Evolutionary conservation across 2,797 vertebrate genomes (phyloP).

Genomic region (Silurus aristotelis): DNA sequence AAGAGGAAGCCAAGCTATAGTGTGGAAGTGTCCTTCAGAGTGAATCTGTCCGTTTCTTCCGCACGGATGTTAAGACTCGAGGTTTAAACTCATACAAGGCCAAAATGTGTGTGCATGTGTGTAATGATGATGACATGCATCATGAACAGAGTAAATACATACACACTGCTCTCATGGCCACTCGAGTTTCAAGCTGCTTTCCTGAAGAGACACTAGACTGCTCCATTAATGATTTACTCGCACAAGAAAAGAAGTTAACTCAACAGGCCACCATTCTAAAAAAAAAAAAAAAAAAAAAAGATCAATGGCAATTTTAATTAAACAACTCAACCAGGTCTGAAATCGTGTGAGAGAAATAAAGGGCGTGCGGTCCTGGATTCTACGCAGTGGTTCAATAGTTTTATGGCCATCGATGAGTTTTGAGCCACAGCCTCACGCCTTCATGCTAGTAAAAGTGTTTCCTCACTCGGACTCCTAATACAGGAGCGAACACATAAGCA

Average conservation of each 20-base stretch:
- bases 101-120: conserved; percentile 24
- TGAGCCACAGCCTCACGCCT: not conserved
- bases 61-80: conserved; percentile 40
- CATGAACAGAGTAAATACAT: conserved; percentile 29
- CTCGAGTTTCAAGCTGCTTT: conserved; percentile 26
- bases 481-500: not conserved
- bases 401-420: conserved; percentile 10
- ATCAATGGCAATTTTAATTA: conserved; percentile 47
- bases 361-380: not conserved
- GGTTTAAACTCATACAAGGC: conserved; percentile 34
- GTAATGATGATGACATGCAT: not conserved
- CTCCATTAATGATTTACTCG: conserved; percentile 34
- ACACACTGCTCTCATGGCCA: conserved; percentile 37
- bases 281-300: not conserved
- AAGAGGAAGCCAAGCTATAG: conserved; percentile 34
- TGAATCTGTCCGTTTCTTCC: conserved; percentile 8
- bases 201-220: conserved; percentile 27
- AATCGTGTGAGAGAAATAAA: conserved; percentile 29
- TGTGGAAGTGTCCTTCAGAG: conserved; percentile 41
- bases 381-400: not conserved
- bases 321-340: conserved; percentile 24
- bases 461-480: conserved; percentile 13
- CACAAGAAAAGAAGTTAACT: conserved; percentile 26
- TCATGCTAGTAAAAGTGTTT: not conserved
- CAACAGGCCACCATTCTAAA: not conserved